Evolutionary conservation across 2,113 vertebrate species (phyloP), one percentile per base, ranked within the genome.

Genomic region (Pseudopipra pipra): DNA sequence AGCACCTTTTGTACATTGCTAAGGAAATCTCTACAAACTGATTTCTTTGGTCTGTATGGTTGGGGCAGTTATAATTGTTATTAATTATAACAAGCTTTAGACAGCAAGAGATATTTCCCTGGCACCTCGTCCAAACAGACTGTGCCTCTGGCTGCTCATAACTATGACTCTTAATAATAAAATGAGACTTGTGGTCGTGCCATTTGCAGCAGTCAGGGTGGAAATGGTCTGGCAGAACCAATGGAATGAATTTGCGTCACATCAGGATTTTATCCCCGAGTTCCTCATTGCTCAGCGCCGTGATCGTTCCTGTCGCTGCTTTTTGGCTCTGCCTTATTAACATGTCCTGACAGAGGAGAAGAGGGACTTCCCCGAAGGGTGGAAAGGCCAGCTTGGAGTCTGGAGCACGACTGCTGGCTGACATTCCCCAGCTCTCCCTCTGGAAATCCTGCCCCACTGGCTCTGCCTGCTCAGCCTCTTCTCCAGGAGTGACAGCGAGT

Each of bases 21-120:
- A 31, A 89, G 67, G 89, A 97, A 94, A 58, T 62, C 15, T 66
- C 47, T 56, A n/a, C 24, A 70, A 78, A 74, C 5, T 75, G 35
- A 87, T 89, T 97, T 94, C 56, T 94, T 70, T 84, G 70, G 31
- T 44, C 85, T 46, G 61, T 33, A 15, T 95, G 75, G 93, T 72
- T 83, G 30, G 37, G 51, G 51, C 39, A 12, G 12, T 41, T 41
- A 41, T 41, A 41, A 41, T 41, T 41, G 12, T 41, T 86, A 43
- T 52, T 89, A 92, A 94, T 95, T 90, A 93, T 86, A 94, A 51
- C 12, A 94, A 51, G 33, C 51, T 95, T 94, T 81, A 96, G 84
- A 89, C 33, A 94, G 54, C 11, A 37, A n/a, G 17, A 81, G 31
- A 21, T 52, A 74, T 79, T 84, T 76, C 63, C 65, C 18, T 89